Base-by-base conservation (phyloP, 2,113 vertebrate genomes). In the Catagonus wagneri region DNA sequence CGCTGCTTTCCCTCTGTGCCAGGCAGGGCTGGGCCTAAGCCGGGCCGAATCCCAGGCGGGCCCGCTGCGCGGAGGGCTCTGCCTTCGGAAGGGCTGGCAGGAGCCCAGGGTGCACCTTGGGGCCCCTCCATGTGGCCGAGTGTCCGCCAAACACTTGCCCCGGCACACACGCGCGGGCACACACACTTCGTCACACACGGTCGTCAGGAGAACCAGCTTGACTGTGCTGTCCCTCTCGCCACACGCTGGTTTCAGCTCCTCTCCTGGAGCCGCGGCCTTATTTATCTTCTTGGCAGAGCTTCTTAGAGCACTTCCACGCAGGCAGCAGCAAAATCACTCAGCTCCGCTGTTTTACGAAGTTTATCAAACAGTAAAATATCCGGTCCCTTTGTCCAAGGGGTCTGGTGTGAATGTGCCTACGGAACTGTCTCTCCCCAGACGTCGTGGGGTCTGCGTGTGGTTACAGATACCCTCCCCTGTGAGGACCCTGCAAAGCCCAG, bases 261-360 rank as follows among this genome's bases (percentile, higher is more conserved):
- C 97, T 92, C 94, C 80, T 83, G 79, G 54, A 96, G 86, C 89
- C 83, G 32, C 14, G 29, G 93, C 93, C 96, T 96, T 97, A 96
- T 97, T 97, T 97, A 97, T 98, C 97, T 98, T 97, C 94, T 98
- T 98, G 97, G 97, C 97, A 97, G 87, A 86, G 96, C 69, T 97
- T 98, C 97, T 97, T 98, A 98, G 96, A 89, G 83, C 52, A 91
- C 91, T 96, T 97, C 96, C 71, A 98, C 68, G 94, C 90, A 89
- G 95, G 84, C 97, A 93, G 95, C 95, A 95, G 96, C 97, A 72
- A 80, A 94, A 94, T 92, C 97, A 96, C 95, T 97, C 96, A 87
- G 85, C 93, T 94, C 86, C 79, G 65, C 95, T 93, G 87, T 96
- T 98, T 97, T 97, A 98, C 75, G 96, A 96, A 97, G 97, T 97